Evolutionary conservation across 1,140 invertebrate genomes (phyloP).

Genomic region (Drosophila nannoptera): DNA sequence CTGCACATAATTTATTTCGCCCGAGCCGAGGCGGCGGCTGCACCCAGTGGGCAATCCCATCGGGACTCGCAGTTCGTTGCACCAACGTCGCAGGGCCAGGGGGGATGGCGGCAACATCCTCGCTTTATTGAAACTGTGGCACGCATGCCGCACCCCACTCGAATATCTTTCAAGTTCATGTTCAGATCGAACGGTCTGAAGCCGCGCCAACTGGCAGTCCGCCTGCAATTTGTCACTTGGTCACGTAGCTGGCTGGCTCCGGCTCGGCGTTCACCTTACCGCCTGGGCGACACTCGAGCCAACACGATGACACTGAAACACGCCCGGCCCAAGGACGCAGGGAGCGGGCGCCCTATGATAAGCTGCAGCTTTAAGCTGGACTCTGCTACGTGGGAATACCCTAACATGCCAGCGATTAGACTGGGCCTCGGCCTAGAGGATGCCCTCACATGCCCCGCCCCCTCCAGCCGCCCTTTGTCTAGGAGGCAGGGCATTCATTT

Average conservation of each 20-base stretch:
- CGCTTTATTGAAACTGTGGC: slow-evolving; percentile 8
- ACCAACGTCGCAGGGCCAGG: slow-evolving; percentile 11
- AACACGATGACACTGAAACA: slow-evolving; percentile 47
- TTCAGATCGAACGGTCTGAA: slow-evolving; percentile 53
- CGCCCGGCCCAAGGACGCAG: background rate
- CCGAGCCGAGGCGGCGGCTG: slow-evolving; percentile 1
- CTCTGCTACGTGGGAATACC: slow-evolving; percentile 51
- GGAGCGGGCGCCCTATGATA: background rate
- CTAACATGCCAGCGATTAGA: slow-evolving; percentile 9
- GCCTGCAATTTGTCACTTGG: slow-evolving; percentile 73
- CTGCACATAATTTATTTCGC: slow-evolving; percentile 51
- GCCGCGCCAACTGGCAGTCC: slow-evolving; percentile 36
- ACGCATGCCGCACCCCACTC: slow-evolving; percentile 46
- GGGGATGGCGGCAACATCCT: slow-evolving; percentile 4
- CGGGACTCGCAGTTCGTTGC: slow-evolving; percentile 60
- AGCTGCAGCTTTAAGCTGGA: slow-evolving; percentile 30
- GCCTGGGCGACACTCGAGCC: slow-evolving; percentile 29
- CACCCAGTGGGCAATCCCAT: slow-evolving; percentile 31
- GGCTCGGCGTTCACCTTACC: slow-evolving; percentile 14
- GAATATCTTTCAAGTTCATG: slow-evolving; percentile 71
- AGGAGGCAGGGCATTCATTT: background rate
- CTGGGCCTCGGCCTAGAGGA: too few relatives aligned
- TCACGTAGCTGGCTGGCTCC: slow-evolving; percentile 53
- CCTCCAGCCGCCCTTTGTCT: too few relatives aligned
- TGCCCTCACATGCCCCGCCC: too few relatives aligned